Conservation (phyloP, 1,140 invertebrate species). For the Achroia grisella region DNA sequence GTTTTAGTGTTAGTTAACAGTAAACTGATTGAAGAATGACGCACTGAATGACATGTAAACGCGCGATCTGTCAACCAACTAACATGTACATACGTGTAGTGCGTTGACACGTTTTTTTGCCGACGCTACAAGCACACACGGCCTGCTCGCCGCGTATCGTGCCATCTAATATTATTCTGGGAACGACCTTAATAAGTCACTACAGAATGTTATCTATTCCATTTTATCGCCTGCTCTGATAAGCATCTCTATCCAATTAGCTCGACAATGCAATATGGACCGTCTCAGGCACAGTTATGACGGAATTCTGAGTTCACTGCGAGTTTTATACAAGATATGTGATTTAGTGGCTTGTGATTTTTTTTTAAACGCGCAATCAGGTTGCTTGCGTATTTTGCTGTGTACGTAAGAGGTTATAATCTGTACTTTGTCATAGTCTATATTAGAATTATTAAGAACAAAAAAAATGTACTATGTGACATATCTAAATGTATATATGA, state of each 20-base stretch:
- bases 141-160: slow-evolving; percentile 50
- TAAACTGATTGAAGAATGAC: too few relatives aligned
- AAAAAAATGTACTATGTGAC: too few relatives aligned
- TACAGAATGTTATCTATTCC: slow-evolving; percentile 75
- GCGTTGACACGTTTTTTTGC: slow-evolving; percentile 28
- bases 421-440: too few relatives aligned
- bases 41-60: too few relatives aligned
- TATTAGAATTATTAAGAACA: too few relatives aligned
- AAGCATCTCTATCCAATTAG: slow-evolving; percentile 74
- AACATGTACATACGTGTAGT: background rate
- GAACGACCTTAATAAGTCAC: slow-evolving; percentile 75
- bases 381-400: too few relatives aligned
- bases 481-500: too few relatives aligned
- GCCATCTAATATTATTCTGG: slow-evolving; percentile 75
- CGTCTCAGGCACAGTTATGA: slow-evolving; percentile 58
- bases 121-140: slow-evolving; percentile 41
- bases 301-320: slow-evolving; percentile 19
- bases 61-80: too few relatives aligned
- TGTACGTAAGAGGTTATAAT: too few relatives aligned
- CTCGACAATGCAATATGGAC: slow-evolving; percentile 68
- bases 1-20: too few relatives aligned
- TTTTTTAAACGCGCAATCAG: too few relatives aligned
- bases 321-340: background rate
- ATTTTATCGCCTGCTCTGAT: slow-evolving; percentile 69
- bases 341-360: slow-evolving; percentile 9